Evolutionary conservation across 2,888 invertebrate species (phyloP).

Genomic region (Amblyteles armatorius): DNA sequence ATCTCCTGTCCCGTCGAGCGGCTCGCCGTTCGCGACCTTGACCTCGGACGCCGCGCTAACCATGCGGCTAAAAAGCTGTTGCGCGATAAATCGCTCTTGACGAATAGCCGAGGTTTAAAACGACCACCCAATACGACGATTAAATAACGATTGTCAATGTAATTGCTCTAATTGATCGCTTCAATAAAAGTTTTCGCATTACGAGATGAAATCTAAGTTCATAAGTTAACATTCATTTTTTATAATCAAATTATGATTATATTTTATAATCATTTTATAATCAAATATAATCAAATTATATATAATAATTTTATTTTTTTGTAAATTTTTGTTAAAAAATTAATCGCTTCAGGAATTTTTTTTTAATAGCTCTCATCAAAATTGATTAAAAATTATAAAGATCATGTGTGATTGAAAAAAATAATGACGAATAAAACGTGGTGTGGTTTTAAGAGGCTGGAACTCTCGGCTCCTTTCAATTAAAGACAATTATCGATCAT

Average conservation of each 20-base stretch:
- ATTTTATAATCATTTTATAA: too few species aligned
- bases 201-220: too few species aligned
- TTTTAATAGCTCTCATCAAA: too few species aligned
- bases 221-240: too few species aligned
- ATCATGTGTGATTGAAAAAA: too few species aligned
- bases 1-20: conserved; percentile 9
- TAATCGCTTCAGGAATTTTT: too few species aligned
- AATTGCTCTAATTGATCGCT: neutral
- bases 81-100: conserved; percentile 35
- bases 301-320: too few species aligned
- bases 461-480: conserved; percentile 5
- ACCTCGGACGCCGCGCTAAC: conserved; percentile 22
- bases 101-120: conserved; percentile 5
- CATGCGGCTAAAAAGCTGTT: neutral
- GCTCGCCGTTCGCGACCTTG: conserved; percentile 28
- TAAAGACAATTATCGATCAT: conserved; percentile 38
- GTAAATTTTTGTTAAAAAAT: too few species aligned
- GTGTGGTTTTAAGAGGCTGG: neutral
- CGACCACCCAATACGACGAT: conserved; percentile 27
- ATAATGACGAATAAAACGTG: neutral
- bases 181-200: too few species aligned
- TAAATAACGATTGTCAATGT: conserved; percentile 22
- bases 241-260: too few species aligned
- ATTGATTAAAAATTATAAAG: too few species aligned
- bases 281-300: too few species aligned